Percentiles rank a stretch among this genome's conserved stretches.
Evolutionary conservation across 2,797 vertebrate genomes (phyloP).

Genomic region (Lepus oiostolus): DNA sequence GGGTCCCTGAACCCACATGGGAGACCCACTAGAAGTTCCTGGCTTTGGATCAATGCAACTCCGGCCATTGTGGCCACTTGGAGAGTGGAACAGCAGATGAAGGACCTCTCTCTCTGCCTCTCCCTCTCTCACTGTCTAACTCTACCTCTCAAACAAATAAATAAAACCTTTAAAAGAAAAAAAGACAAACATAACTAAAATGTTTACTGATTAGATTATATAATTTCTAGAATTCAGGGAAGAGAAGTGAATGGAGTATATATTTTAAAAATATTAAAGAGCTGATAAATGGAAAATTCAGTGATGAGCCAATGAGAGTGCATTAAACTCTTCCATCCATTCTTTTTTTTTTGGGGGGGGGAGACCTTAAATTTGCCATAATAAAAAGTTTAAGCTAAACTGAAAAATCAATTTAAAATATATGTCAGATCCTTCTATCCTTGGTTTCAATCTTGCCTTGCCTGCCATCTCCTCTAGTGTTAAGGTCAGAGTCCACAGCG

Average conservation of each 20-base stretch:
- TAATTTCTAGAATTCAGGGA: not conserved
- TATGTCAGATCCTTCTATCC: not conserved
- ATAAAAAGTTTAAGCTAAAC: not conserved
- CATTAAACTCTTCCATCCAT: not conserved
- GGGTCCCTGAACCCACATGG: no score
- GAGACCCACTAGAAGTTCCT: no score
- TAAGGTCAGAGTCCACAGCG: not conserved
- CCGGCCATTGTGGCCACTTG: no score
- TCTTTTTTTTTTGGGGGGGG: not conserved
- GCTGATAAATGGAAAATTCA: not conserved
- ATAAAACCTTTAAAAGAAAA: no score
- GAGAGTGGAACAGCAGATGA: no score
- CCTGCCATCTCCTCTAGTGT: not conserved
- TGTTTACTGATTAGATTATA: not conserved
- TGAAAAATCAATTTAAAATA: not conserved
- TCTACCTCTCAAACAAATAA: no score
- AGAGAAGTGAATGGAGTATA: not conserved
- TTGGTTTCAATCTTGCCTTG: not conserved
- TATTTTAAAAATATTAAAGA: not conserved
- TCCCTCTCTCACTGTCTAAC: no score
- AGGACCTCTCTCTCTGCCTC: no score
- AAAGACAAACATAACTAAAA: not conserved
- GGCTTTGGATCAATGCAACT: no score
- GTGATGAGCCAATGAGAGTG: not conserved
- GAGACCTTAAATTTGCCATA: conserved; percentile 22